Conservation (phyloP, 1,140 invertebrate species). For the Neocloeon triangulifer region DNA sequence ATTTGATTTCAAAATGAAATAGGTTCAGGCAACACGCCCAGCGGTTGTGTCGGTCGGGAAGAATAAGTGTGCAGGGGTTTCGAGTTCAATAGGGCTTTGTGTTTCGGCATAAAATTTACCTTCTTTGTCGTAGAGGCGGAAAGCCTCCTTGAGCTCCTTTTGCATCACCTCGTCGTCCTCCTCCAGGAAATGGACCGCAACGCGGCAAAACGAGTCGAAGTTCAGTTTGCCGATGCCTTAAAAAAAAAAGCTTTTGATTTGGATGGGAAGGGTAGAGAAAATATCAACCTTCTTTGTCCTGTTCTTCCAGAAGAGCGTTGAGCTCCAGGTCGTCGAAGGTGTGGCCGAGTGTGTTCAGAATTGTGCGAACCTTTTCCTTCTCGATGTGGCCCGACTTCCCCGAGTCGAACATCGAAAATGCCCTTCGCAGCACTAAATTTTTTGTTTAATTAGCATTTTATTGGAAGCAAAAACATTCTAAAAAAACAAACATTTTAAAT, state of each 20-base stretch:
- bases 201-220: slow-evolving; percentile 42
- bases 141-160: slow-evolving; percentile 49
- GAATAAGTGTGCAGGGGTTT: no score
- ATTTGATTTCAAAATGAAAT: no score
- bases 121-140: slow-evolving; percentile 50
- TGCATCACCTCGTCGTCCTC: slow-evolving; percentile 55
- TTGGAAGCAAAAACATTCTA: background rate
- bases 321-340: slow-evolving; percentile 46
- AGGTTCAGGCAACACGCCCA: no score
- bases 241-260: no score
- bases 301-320: slow-evolving; percentile 36
- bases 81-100: no score
- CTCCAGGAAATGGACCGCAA: slow-evolving; percentile 40
- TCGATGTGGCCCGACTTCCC: slow-evolving; percentile 43
- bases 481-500: background rate
- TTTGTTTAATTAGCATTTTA: background rate
- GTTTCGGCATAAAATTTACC: no score
- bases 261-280: no score
- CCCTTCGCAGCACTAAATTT: slow-evolving; percentile 43
- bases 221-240: slow-evolving; percentile 36
- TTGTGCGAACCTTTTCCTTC: slow-evolving; percentile 47
- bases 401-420: slow-evolving; percentile 57
- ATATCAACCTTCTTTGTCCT: slow-evolving; percentile 38
- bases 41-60: no score
- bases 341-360: slow-evolving; percentile 50